Base-by-base conservation (phyloP, 1,140 invertebrate genomes). In the Spodoptera litura region DNA sequence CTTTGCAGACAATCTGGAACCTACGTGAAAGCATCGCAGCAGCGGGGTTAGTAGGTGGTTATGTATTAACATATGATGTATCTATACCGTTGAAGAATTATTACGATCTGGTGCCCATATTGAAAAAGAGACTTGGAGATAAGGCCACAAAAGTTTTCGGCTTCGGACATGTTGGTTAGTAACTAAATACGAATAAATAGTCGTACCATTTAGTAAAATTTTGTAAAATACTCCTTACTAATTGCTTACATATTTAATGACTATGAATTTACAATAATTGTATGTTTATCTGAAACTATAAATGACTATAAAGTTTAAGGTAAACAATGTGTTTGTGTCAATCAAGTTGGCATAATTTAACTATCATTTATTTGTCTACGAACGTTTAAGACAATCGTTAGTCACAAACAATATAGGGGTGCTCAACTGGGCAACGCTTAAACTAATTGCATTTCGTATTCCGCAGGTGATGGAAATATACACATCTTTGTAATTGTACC, bases 51-150 rank as follows among this genome's bases (percentile, higher is more conserved):
- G 92, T 95, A 20, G 97, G 98, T 86, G 98, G 98, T 3, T 99
- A 99, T 93, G 96, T 97, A 31, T 99, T 99, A 91, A 99, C 99
- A 91, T 99, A 99, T 92, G 99, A 99, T 91, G 96, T 99, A 1
- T 99, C 98, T 0, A 89, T 99, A 78, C 98, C 99, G 0, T 89
- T 98, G n/a, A 90, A 95, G 5, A 88, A 97, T 52, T 99, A 98
- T 91, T 99, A 99, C 89, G 95, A 96, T 31, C 95, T 99, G 20
- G 97, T 99, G 11, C 95, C 96, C 52, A 95, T 96, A 5, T 96
- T 99, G 87, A 95, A 96, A 27, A 94, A 97, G 80, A 96, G 96
- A 59, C 85, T 98, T 12, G 95, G 95, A 0, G 88, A 95, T 61
- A 93, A 95, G 58, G 80, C 80, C 2, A 11, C 71, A 3, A 51